Evolutionary conservation across 2,113 vertebrate species (phyloP).

Genomic region (Chloebia gouldiae): DNA sequence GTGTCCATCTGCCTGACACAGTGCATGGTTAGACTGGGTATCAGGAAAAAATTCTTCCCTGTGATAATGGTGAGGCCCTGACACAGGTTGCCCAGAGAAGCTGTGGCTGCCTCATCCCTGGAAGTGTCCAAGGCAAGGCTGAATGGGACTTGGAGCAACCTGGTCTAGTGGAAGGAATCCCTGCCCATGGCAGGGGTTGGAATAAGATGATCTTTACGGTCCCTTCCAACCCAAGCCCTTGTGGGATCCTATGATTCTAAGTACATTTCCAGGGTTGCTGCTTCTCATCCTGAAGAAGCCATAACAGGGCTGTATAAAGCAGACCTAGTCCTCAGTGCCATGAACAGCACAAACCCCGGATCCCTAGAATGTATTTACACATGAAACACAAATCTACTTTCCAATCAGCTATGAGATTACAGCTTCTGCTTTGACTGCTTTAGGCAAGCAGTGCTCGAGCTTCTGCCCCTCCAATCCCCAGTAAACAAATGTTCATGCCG

Average conservation of each 20-base stretch:
- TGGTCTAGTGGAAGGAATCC: neutral
- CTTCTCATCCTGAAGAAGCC: neutral
- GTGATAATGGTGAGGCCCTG: neutral
- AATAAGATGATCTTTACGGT: neutral
- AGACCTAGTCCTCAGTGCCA: neutral
- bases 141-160: neutral
- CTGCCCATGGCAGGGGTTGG: neutral
- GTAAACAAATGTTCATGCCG: neutral
- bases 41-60: neutral
- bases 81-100: neutral
- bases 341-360: neutral
- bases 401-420: rapidly evolving
- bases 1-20: no score
- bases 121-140: neutral
- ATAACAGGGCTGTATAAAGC: neutral
- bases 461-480: neutral
- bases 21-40: neutral
- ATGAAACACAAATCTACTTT: neutral
- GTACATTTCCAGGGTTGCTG: neutral
- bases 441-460: neutral
- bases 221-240: neutral
- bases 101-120: neutral
- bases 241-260: neutral
- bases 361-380: neutral
- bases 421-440: neutral